Base-by-base conservation (phyloP, 2,797 vertebrate species). In the Triplophysa bombifrons region DNA sequence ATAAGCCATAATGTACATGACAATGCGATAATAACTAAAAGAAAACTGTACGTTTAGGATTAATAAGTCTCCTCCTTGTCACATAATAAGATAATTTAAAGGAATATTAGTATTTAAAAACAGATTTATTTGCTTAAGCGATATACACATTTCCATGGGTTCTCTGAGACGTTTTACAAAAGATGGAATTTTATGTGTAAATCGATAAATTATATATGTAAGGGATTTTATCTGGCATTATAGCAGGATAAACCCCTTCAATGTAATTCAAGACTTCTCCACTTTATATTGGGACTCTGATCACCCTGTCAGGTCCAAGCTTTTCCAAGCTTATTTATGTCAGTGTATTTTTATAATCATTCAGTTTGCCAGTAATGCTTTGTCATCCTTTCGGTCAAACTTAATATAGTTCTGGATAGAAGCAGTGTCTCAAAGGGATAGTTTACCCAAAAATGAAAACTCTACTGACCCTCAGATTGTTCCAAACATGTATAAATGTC, bases 321-420 rank as follows among this genome's bases (percentile, higher is more conserved):
- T 34, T 60, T 60, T 13, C 58, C n/a, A n/a, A n/a, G n/a, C n/a
- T 63, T 63, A 34, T 63, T 63, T 63, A 63, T 53, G 25, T 53
- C 48, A 51, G 68, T 19, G 68, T 48, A 50, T 53, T 53, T 27
- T 70, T 53, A 53, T 4, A 70, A 27, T 30, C 22, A 70, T 50
- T 27, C 4, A 38, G 46, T 34, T 17, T 70, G 60, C 27, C 68
- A 53, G 27, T 53, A 70, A 53, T 58, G 20, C 34, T 25, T 48
- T 13, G 17, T 64, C 56, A 74, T 46, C 27, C 58, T 44, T 46
- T 63, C 22, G 1, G 34, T 63, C 22, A 19, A 19, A 1, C 72
- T 64, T 34, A 41, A 13, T 51, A 30, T 64, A 53, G 17, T 53
- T n/a, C 48, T 75, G 46, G 60, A 51, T 27, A 10, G 25, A 30